Conservation (phyloP, 2,113 vertebrate species). For the Phoenicopterus ruber region DNA sequence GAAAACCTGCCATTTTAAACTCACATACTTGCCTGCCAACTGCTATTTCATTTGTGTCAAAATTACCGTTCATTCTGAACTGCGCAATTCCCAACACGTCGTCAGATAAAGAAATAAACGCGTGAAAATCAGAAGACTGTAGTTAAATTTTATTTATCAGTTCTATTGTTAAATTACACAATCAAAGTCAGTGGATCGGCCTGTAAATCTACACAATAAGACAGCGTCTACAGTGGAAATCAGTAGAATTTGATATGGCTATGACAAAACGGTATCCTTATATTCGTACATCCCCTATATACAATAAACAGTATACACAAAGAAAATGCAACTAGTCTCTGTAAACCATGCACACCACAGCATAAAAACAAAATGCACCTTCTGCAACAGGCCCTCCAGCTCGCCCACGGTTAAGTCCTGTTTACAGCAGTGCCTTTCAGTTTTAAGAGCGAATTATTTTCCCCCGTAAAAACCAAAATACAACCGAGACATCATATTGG, state of each 20-base stretch:
- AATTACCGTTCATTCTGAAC: neutral
- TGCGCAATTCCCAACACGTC: rapidly evolving
- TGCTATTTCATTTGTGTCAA: neutral
- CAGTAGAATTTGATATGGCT: conserved; percentile 60
- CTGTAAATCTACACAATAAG: conserved; percentile 73
- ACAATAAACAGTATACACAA: conserved; percentile 76
- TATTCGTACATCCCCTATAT: conserved; percentile 72
- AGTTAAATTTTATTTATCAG: conserved; percentile 79
- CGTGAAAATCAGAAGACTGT: conserved; percentile 38
- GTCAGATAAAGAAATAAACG: conserved; percentile 16
- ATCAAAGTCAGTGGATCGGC: conserved; percentile 70
- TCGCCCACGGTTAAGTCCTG: neutral
- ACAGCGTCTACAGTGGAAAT: conserved; percentile 71
- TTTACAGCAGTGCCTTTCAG: conserved; percentile 41
- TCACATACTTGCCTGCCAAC: neutral
- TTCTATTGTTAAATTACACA: conserved; percentile 79
- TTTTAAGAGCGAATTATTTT: conserved; percentile 36
- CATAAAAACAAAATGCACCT: conserved; percentile 65
- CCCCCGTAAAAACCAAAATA: conserved; percentile 22
- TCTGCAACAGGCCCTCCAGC: conserved; percentile 57
- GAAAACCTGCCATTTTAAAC: neutral
- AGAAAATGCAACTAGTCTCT: conserved; percentile 70
- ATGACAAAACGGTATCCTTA: conserved; percentile 73
- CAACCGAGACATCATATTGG: conserved; percentile 52
- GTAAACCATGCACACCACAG: conserved; percentile 80